These are phyloP conservation scores for Microplitis deprimator DNA, from an alignment of 2,888 invertebrate genomes.

Conservation along the genomic window DNA sequence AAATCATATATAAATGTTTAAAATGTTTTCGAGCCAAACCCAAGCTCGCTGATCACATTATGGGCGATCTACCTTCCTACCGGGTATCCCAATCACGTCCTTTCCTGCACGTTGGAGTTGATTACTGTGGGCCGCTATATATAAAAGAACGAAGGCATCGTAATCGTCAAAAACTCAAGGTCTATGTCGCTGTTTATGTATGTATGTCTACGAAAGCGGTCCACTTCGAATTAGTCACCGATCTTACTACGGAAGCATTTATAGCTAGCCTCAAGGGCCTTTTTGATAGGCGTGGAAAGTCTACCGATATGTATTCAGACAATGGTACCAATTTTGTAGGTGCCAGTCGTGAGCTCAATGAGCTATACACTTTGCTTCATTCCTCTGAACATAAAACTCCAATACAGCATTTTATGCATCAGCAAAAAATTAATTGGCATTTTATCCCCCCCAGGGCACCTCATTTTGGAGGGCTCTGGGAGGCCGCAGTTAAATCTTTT, in stretches of 20 bases:
- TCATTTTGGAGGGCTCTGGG: constrained; percentile 14
- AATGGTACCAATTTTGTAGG: constrained; percentile 47
- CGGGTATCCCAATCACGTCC: constrained; percentile 34
- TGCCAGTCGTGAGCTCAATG: constrained; percentile 34
- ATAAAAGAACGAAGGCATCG: not conserved
- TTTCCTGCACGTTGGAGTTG: constrained; percentile 38
- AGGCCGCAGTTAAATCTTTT: constrained; percentile 1
- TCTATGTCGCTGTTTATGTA: not conserved
- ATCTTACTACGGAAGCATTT: constrained; percentile 47
- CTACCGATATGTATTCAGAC: constrained; percentile 35
- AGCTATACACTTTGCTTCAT: not conserved
- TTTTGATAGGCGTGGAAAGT: constrained; percentile 37
- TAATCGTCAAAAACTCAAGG: constrained; percentile 5
- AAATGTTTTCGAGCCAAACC: constrained; percentile 35
- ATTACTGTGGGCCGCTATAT: constrained; percentile 48
- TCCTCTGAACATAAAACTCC: not conserved
- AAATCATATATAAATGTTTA: constrained; percentile 34
- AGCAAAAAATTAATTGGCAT: constrained; percentile 8
- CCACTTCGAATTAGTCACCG: constrained; percentile 46
- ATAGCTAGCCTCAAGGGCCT: constrained; percentile 44
- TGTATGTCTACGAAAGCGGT: constrained; percentile 6
- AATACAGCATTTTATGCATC: not conserved
- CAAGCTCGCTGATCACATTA: constrained; percentile 27
- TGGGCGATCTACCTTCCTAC: constrained; percentile 41
- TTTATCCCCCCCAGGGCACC: constrained; percentile 8